These are phyloP conservation scores for Podabrus alpinus DNA, from an alignment of 2,888 invertebrate species.

Conservation along the genomic window DNA sequence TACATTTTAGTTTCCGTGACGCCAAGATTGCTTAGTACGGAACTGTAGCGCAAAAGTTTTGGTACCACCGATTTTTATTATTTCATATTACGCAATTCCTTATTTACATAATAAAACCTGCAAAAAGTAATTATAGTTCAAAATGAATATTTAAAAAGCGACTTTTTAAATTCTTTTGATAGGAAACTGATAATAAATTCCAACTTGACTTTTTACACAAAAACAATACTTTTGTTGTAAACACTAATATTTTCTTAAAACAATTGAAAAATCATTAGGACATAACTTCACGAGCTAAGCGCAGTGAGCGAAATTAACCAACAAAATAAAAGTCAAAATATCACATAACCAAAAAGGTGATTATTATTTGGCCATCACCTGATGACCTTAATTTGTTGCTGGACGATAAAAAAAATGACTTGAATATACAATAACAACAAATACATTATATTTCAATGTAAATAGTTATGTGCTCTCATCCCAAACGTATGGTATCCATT, in stretches of 20 bases:
- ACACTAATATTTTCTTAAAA: background rate
- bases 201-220: background rate
- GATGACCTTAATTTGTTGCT: background rate
- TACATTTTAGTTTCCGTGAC: too few relatives aligned
- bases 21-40: too few relatives aligned
- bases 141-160: background rate
- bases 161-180: too few relatives aligned
- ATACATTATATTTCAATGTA: background rate
- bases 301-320: background rate
- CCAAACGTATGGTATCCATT: background rate
- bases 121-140: background rate
- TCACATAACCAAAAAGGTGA: background rate
- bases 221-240: background rate
- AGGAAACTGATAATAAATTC: background rate
- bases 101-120: background rate
- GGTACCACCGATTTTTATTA: too few relatives aligned
- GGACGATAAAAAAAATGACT: background rate
- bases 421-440: background rate
- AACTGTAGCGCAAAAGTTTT: too few relatives aligned
- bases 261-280: background rate
- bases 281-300: background rate
- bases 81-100: background rate
- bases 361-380: background rate
- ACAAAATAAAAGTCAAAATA: background rate
- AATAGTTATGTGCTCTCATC: background rate